Evolutionary conservation across 2,888 invertebrate genomes (phyloP).

Genomic region (Trachelus stipa): DNA sequence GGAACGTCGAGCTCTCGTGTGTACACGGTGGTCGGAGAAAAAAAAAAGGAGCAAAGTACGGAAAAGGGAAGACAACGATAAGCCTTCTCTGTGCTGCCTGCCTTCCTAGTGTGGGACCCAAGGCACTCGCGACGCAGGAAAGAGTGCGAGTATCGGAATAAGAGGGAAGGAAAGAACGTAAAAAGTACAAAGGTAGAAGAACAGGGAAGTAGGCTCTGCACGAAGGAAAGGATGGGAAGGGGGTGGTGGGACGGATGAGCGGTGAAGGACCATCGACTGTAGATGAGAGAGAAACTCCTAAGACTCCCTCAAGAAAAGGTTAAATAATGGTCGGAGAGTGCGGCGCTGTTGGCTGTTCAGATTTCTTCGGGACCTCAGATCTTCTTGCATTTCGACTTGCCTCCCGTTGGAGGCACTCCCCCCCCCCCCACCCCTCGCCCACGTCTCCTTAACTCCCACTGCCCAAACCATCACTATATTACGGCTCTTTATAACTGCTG

Average conservation of each 20-base stretch:
- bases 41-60: constrained; percentile 20
- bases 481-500: too few species aligned
- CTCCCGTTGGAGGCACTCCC: constrained; percentile 35
- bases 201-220: not conserved
- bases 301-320: constrained; percentile 61
- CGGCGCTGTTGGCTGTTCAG: constrained; percentile 65
- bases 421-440: constrained; percentile 15
- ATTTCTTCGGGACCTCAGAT: constrained; percentile 52
- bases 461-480: too few species aligned
- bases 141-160: too few species aligned
- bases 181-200: constrained; percentile 2
- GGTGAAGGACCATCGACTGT: constrained; percentile 52
- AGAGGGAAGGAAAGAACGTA: not conserved
- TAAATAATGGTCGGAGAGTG: constrained; percentile 55
- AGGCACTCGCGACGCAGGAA: too few species aligned
- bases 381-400: constrained; percentile 19
- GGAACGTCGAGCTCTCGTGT: constrained; percentile 38
- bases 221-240: not conserved
- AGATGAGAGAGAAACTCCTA: constrained; percentile 48
- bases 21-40: constrained; percentile 40
- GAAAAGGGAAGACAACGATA: constrained; percentile 39
- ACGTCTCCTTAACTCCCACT: constrained; percentile 14
- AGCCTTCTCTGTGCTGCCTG: constrained; percentile 15
- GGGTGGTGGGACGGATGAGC: constrained; percentile 12
- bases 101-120: too few species aligned